A percentile compares a stretch with the other conserved stretches of the same genome.
These are phyloP conservation scores for Delphinapterus leucas DNA, from an alignment of 2,113 vertebrate genomes.

Conservation along the genomic window DNA sequence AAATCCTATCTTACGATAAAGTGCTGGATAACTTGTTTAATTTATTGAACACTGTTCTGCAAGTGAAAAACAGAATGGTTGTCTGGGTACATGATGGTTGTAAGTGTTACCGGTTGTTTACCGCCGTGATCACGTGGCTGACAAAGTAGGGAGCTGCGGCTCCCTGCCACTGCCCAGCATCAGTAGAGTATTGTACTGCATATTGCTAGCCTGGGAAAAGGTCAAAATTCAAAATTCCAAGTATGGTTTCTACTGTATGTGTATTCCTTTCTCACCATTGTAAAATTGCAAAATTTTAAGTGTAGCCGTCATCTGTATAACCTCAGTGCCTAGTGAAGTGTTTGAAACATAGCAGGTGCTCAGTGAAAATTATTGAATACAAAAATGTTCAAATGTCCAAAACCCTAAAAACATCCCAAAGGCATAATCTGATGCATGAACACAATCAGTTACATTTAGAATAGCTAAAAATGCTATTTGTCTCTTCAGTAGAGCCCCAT, in stretches of 20 bases:
- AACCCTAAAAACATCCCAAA: not conserved
- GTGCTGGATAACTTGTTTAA: not conserved
- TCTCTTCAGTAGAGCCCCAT: not conserved
- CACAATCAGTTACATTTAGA: not conserved
- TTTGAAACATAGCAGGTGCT: not conserved
- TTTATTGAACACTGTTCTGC: not conserved
- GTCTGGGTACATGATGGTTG: not conserved
- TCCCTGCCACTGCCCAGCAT: not conserved
- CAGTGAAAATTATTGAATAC: not conserved
- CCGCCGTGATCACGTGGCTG: not conserved
- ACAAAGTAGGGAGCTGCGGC: not conserved
- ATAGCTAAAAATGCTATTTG: not conserved
- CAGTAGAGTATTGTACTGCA: not conserved
- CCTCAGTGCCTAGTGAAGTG: not conserved
- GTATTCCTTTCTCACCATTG: not conserved
- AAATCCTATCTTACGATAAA: not conserved
- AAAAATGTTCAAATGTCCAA: not conserved
- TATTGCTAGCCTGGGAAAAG: not conserved
- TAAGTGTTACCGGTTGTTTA: not conserved
- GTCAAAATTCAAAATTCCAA: not conserved
- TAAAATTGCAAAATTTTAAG: not conserved
- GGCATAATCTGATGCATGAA: not conserved
- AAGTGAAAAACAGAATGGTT: not conserved
- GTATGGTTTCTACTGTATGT: not conserved
- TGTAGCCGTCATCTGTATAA: not conserved